These are phyloP conservation scores for Onchidella celtica DNA, from an alignment of 2,888 invertebrate species.

Conservation along the genomic window DNA sequence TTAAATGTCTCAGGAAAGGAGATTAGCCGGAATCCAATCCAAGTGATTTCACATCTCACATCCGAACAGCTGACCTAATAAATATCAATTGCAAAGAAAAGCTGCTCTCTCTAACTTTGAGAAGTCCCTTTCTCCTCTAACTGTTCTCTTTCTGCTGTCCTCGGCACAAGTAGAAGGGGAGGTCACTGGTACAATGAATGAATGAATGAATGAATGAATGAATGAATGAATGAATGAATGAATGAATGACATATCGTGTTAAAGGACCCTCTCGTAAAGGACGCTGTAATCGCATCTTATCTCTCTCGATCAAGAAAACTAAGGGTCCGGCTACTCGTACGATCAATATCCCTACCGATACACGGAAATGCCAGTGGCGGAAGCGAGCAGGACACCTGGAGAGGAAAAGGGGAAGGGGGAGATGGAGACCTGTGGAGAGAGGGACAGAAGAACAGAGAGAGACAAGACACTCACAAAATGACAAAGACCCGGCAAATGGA, in stretches of 20 bases:
- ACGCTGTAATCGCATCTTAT: neutral
- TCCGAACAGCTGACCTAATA: too few species aligned
- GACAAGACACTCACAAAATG: too few species aligned
- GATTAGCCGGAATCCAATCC: too few species aligned
- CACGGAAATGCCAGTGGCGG: neutral
- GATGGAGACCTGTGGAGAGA: neutral
- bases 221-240: neutral
- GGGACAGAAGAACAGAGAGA: neutral
- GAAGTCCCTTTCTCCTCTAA: too few species aligned
- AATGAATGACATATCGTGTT: neutral
- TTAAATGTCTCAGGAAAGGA: too few species aligned
- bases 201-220: neutral
- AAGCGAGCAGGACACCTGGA: neutral
- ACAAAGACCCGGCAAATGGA: neutral
- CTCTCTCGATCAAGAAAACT: neutral
- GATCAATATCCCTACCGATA: constrained; percentile 15
- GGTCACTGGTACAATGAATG: too few species aligned
- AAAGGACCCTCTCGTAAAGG: neutral
- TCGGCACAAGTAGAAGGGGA: too few species aligned
- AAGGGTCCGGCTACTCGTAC: neutral
- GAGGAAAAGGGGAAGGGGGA: neutral
- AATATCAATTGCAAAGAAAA: too few species aligned
- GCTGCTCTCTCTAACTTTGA: too few species aligned
- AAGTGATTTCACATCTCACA: too few species aligned
- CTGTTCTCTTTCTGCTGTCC: too few species aligned